Evolutionary conservation across 2,113 vertebrate species (phyloP).

Genomic region (Ursus arctos): DNA sequence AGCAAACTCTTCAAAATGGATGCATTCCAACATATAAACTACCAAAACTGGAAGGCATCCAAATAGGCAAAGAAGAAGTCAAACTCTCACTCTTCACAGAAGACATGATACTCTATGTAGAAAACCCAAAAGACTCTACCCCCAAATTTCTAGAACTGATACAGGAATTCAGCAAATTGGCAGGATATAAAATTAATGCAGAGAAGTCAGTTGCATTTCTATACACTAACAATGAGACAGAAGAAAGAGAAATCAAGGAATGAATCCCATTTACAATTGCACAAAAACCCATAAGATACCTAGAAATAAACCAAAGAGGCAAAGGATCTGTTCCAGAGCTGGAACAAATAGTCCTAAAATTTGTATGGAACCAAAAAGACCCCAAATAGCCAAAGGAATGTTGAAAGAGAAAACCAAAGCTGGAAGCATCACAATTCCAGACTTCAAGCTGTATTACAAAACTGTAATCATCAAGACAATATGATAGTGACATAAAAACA

Average conservation of each 20-base stretch:
- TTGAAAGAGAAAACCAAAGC: not conserved
- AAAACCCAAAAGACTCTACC: too few relatives aligned
- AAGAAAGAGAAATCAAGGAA: too few relatives aligned
- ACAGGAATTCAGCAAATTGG: too few relatives aligned
- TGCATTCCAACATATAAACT: too few relatives aligned
- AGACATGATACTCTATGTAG: too few relatives aligned
- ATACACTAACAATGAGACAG: too few relatives aligned
- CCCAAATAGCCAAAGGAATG: not conserved
- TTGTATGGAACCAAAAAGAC: not conserved
- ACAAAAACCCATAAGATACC: not conserved
- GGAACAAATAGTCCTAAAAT: not conserved
- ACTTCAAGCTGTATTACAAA: not conserved
- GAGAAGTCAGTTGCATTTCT: too few relatives aligned
- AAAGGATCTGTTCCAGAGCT: not conserved
- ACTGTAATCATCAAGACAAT: not conserved
- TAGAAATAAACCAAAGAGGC: not conserved
- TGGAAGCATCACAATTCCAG: not conserved
- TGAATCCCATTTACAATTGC: not conserved
- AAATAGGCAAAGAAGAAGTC: too few relatives aligned
- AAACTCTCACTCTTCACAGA: too few relatives aligned
- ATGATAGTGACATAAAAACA: not conserved
- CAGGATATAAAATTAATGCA: too few relatives aligned
- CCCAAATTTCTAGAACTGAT: too few relatives aligned
- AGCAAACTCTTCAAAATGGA: not conserved
- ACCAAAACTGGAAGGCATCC: too few relatives aligned